Evolutionary conservation across 2,797 vertebrate species (phyloP).

Genomic region (Ceyx erithaca): DNA sequence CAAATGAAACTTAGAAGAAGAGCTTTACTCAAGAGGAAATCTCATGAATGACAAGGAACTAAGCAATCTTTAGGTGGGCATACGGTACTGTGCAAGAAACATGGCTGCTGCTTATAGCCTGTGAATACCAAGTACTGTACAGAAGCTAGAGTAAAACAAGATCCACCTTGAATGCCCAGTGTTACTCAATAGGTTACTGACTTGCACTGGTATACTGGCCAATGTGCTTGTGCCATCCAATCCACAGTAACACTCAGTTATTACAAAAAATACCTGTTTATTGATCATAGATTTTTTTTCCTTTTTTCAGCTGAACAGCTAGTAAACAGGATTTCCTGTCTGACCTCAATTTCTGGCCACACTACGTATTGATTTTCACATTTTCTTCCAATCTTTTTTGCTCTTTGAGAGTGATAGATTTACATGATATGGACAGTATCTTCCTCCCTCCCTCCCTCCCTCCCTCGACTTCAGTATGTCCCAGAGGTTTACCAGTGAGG

Average conservation of each 20-base stretch:
- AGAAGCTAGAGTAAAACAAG: neutral
- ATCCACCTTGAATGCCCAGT: neutral
- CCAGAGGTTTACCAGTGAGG: neutral
- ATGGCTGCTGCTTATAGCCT: neutral
- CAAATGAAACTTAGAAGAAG: neutral
- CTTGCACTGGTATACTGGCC: neutral
- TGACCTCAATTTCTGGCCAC: neutral
- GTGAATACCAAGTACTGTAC: neutral
- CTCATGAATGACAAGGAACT: neutral
- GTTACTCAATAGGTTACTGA: neutral
- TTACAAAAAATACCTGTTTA: neutral
- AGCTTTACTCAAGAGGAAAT: slow-evolving; percentile 26
- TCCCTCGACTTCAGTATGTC: neutral
- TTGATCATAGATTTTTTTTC: neutral
- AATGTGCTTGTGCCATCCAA: neutral
- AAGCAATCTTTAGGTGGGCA: neutral
- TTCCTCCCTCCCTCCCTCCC: too few relatives aligned
- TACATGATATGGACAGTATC: neutral
- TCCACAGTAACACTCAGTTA: neutral
- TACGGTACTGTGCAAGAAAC: neutral
- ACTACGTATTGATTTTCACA: neutral
- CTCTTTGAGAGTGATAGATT: neutral
- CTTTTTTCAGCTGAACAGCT: neutral
- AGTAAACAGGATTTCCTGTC: neutral
- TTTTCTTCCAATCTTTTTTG: neutral